phyloP scores from a whole-genome alignment of 2,113 vertebrate species.

The Vulpes ferrilata region DNA sequence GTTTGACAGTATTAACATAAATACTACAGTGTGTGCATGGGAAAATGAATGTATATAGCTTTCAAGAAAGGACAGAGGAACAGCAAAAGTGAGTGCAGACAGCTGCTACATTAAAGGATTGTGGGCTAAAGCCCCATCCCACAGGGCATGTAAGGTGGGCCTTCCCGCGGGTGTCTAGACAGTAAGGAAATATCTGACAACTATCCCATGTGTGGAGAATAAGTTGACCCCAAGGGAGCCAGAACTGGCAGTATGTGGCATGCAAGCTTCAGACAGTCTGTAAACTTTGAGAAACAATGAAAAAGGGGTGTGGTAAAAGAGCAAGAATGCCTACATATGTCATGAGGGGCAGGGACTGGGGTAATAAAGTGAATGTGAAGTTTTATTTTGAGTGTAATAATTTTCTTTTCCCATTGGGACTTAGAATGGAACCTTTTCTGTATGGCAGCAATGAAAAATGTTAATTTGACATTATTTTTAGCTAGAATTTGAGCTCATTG shows the following conservation, averaged over 20 bases:
- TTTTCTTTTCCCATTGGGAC: neutral
- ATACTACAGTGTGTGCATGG: too few relatives aligned
- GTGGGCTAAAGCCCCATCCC: neutral
- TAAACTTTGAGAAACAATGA: neutral
- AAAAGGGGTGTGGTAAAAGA: neutral
- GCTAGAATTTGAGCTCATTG: neutral
- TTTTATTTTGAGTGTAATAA: neutral
- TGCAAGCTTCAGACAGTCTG: neutral
- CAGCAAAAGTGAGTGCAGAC: neutral
- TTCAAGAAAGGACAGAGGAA: neutral
- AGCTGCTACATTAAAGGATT: neutral
- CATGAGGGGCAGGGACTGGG: accelerated
- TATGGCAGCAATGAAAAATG: neutral
- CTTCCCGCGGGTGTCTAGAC: neutral
- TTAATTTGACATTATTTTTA: neutral
- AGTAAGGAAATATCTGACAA: neutral
- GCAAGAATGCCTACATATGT: neutral
- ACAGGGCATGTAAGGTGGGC: too few relatives aligned
- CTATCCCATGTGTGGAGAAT: neutral
- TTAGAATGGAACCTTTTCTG: neutral
- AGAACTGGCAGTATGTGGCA: neutral
- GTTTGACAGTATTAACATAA: neutral
- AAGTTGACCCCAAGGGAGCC: neutral
- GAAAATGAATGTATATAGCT: neutral
- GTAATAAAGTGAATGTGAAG: neutral